phyloP scores from a whole-genome alignment of 1,140 invertebrate species.

The Pantala flavescens region DNA sequence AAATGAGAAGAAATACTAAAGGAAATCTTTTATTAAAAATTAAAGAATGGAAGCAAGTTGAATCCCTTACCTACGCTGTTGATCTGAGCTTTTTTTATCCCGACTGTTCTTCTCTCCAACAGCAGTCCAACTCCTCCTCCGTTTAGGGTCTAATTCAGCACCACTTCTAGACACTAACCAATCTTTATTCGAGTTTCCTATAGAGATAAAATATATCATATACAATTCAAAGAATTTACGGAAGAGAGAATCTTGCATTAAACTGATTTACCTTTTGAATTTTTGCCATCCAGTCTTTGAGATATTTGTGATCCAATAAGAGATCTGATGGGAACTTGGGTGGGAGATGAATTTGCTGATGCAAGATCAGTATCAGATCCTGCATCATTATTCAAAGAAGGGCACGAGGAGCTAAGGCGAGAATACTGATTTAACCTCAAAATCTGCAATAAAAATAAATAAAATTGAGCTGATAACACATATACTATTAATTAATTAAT shows the following conservation, averaged over 20 bases:
- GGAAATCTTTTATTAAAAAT: too few species aligned
- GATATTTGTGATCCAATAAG: neutral
- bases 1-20: too few species aligned
- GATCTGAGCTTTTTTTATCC: conserved; percentile 3
- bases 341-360: conserved; percentile 16
- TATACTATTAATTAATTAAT: too few species aligned
- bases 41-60: too few species aligned
- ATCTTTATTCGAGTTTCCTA: conserved; percentile 12
- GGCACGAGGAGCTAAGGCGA: conserved; percentile 62
- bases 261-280: neutral
- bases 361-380: conserved; percentile 8
- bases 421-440: conserved; percentile 24
- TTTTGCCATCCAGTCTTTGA: neutral
- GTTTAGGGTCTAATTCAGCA: conserved; percentile 24
- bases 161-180: conserved; percentile 18
- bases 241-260: too few species aligned
- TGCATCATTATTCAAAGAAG: conserved; percentile 42
- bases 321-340: neutral
- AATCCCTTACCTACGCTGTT: neutral
- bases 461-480: too few species aligned
- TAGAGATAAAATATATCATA: too few species aligned
- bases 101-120: conserved; percentile 45
- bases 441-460: conserved; percentile 12
- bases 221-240: too few species aligned
- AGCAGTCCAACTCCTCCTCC: conserved; percentile 71